These are phyloP conservation scores for Smutsia gigantea DNA, from an alignment of 2,797 vertebrate species.

Conservation along the genomic window DNA sequence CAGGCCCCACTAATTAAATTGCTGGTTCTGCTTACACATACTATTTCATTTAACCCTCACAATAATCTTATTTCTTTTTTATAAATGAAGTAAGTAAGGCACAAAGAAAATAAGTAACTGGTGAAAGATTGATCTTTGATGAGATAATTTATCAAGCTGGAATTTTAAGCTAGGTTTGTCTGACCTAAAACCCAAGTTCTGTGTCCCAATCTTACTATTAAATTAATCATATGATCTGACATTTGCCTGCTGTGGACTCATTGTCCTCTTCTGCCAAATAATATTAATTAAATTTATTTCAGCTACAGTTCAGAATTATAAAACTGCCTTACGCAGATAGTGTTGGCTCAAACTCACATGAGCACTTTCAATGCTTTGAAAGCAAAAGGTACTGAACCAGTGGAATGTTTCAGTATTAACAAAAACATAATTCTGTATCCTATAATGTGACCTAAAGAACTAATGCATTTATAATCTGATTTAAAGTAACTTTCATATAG, in stretches of 20 bases:
- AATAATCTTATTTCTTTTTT: background rate
- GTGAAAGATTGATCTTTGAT: background rate
- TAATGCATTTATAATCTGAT: background rate
- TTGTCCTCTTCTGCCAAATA: background rate
- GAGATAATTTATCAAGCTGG: background rate
- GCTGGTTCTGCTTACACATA: background rate
- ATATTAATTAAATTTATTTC: background rate
- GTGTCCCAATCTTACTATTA: background rate
- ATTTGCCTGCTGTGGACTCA: background rate
- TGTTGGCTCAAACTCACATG: background rate
- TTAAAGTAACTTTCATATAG: background rate
- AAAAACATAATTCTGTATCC: background rate
- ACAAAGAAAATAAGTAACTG: background rate
- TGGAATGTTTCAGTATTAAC: background rate
- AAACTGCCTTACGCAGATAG: background rate
- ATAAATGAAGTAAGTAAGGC: background rate
- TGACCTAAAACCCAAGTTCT: background rate
- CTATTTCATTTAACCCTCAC: background rate
- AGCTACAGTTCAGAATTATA: background rate
- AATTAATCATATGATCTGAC: background rate
- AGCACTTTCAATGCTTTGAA: background rate
- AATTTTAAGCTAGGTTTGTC: background rate
- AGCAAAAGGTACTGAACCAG: background rate
- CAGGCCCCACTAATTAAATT: background rate
- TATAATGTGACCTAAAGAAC: background rate